Conservation (phyloP, 2,113 vertebrate genomes). For the Daphoenositta chrysoptera region DNA sequence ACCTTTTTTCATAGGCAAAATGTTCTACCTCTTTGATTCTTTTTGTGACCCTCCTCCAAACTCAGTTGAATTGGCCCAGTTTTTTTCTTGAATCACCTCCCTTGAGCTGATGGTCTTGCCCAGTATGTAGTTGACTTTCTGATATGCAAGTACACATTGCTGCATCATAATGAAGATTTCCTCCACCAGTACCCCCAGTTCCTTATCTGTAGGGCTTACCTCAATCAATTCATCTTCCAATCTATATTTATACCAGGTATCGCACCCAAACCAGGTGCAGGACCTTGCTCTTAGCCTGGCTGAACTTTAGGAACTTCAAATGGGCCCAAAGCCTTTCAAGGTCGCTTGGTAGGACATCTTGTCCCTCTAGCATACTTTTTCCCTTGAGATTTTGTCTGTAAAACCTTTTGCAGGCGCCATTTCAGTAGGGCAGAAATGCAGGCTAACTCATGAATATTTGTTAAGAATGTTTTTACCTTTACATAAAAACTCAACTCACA, state of each 20-base stretch:
- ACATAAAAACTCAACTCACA: not conserved
- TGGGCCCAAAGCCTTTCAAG: not conserved
- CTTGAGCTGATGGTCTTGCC: not conserved
- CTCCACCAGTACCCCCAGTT: not conserved
- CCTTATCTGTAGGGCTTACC: not conserved
- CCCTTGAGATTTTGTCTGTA: not conserved
- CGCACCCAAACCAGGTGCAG: not conserved
- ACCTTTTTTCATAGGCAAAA: not conserved
- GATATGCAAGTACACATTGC: not conserved
- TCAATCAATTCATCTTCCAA: not conserved
- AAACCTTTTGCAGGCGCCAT: not conserved
- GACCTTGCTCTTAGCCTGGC: not conserved
- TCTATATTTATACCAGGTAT: too few relatives aligned
- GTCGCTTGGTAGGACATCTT: not conserved
- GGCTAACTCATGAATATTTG: not conserved
- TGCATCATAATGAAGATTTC: not conserved
- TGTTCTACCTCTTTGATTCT: too few relatives aligned
- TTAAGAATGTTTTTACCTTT: not conserved
- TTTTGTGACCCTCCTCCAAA: not conserved
- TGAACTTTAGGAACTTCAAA: not conserved
- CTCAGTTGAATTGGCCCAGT: accelerated
- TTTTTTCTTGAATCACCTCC: not conserved
- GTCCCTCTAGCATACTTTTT: not conserved
- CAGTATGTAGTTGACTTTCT: not conserved
- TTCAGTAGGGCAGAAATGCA: not conserved